Conservation (phyloP, 2,888 invertebrate genomes). For the Mycalesis mineus region DNA sequence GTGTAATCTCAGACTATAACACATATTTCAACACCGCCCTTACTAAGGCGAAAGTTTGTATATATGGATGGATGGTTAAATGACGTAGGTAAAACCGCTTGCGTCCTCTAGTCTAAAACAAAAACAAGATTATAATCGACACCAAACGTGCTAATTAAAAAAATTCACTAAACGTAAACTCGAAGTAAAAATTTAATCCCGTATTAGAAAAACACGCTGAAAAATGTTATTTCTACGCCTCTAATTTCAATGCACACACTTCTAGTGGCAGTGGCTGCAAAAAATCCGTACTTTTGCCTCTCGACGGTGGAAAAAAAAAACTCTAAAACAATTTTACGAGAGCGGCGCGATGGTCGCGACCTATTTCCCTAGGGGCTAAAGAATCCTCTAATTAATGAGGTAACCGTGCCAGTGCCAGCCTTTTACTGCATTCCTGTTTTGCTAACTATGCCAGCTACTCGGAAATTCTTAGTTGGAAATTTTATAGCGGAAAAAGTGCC, state of each 20-base stretch:
- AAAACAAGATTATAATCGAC: too few species aligned
- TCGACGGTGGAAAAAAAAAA: conserved; percentile 10
- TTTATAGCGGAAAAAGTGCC: background rate
- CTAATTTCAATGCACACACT: conserved; percentile 23
- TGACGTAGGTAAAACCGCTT: too few species aligned
- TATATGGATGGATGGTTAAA: too few species aligned
- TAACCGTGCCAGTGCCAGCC: conserved; percentile 25
- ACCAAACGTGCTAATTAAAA: too few species aligned
- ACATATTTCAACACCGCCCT: too few species aligned
- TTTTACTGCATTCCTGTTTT: conserved; percentile 17
- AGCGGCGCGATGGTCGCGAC: conserved; percentile 20
- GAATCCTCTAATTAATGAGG: conserved; percentile 28
- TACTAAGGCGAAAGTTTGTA: too few species aligned
- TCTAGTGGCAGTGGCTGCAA: conserved; percentile 16
- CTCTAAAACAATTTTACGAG: conserved; percentile 19
- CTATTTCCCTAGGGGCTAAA: conserved; percentile 22
- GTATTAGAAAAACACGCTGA: background rate
- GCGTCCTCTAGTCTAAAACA: too few species aligned
- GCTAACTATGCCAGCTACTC: conserved; percentile 28
- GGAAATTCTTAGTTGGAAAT: conserved; percentile 9
- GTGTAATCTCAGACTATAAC: too few species aligned
- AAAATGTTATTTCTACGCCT: conserved; percentile 12
- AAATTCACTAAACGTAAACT: too few species aligned
- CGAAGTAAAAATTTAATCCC: background rate
- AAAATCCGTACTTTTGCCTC: conserved; percentile 16